A percentile compares a stretch with the other conserved stretches of the same genome.
Conservation (phyloP, 2,888 invertebrate species). For the Hirtodrosophila cameraria region DNA sequence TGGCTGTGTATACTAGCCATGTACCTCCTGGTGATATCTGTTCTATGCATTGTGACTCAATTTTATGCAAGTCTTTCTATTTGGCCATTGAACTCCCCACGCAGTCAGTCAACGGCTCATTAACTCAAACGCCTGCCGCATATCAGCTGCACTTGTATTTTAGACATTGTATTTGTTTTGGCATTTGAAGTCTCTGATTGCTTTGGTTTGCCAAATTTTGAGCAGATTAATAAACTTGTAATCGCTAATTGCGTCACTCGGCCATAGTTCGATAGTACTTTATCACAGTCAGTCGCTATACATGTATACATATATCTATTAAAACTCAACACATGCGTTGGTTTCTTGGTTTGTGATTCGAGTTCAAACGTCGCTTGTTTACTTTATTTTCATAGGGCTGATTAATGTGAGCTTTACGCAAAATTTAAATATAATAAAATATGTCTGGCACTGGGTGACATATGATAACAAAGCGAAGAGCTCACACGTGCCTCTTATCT, state of each 20-base stretch:
- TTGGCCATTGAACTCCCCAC: slow-evolving; percentile 51
- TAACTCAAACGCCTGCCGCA: slow-evolving; percentile 31
- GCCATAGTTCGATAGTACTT: slow-evolving; percentile 3
- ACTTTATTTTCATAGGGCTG: slow-evolving; percentile 9
- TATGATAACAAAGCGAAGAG: background rate
- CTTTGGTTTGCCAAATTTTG: background rate
- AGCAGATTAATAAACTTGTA: slow-evolving; percentile 2
- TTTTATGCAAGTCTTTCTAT: background rate
- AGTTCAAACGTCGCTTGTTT: background rate
- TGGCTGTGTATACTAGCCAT: slow-evolving; percentile 13
- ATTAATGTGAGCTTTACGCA: background rate
- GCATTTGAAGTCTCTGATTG: slow-evolving; percentile 6
- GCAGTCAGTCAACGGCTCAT: slow-evolving; percentile 44
- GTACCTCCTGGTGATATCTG: slow-evolving; percentile 4
- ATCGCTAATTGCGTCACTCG: slow-evolving; percentile 18
- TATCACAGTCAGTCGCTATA: slow-evolving; percentile 5
- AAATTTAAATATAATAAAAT: slow-evolving; percentile 1
- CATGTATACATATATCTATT: too few relatives aligned
- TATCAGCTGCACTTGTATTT: slow-evolving; percentile 28
- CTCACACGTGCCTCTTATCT: background rate
- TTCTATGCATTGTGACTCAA: slow-evolving; percentile 37
- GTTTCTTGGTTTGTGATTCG: background rate
- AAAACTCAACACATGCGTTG: slow-evolving; percentile 31
- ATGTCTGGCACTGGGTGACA: background rate
- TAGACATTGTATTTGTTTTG: slow-evolving; percentile 11